Evolutionary conservation across 2,797 vertebrate genomes (phyloP), one percentile per base, ranked within the genome.

Genomic region (Thripadectes ignobilis): DNA sequence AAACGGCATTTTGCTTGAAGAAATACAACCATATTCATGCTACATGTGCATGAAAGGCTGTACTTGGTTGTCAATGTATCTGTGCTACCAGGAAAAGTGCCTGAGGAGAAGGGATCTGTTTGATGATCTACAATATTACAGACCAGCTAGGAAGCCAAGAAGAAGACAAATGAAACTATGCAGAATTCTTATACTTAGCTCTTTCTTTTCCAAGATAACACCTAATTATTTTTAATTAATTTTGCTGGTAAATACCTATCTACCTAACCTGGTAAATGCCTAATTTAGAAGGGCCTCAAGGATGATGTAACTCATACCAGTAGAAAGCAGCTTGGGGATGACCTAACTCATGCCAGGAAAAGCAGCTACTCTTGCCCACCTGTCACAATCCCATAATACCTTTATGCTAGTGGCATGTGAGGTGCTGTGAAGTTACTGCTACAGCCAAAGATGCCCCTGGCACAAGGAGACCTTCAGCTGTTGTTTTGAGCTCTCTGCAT

Each of bases 321-420:
- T 29, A 77, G 57, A 66, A 62, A 79, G 23, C 34, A 88, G 63
- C 32, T 71, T 69, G 58, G 32, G 38, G 18, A 71, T 66, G 46
- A 62, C n/a, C 49, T 49, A 75, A 68, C 10, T 78, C 34, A 41
- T 41, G 12, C 49, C 61, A 78, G 41, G 29, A 72, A 79, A 82
- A 78, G 9, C 43, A 91, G 17, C 20, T 85, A 16, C 69, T 51
- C 51, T 76, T 18, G 1, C 29, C n/a, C 48, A 73, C 57, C 38
- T 62, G 39, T 48, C 26, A 6, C 11, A 7, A 12, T 51, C 26
- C 41, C 1, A 0, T 46, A 51, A 46, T 8, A 41, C 10, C 3
- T 92, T 78, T 62, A 36, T 34, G 5, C 4, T 5, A 17, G 14
- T 14, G 29, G 18, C 19, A 6, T 59, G 24, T 36, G 57, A 67